Evolutionary conservation across 2,888 invertebrate species (phyloP).

Genomic region (Nomada lathburiana): DNA sequence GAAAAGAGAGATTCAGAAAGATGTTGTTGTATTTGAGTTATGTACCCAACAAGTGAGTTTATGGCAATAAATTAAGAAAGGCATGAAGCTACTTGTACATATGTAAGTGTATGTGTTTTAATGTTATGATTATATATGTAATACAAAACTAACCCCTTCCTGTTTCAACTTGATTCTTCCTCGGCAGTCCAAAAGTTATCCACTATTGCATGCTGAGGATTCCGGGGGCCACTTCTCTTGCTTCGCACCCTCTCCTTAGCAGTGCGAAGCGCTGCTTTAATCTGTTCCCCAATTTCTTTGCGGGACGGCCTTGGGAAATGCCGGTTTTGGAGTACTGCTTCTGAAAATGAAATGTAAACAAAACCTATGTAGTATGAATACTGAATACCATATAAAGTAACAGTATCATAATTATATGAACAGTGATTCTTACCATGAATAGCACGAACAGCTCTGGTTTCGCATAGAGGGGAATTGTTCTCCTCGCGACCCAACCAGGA

Average conservation of each 20-base stretch:
- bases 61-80: too few species aligned
- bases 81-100: too few species aligned
- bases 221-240: not conserved
- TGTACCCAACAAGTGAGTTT: too few species aligned
- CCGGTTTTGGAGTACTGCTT: not conserved
- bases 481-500: not conserved
- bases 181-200: too few species aligned
- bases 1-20: too few species aligned
- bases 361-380: not conserved
- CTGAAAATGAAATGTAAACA: not conserved
- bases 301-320: not conserved
- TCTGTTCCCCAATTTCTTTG: not conserved
- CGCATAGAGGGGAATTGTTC: not conserved
- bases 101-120: too few species aligned
- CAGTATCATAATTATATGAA: not conserved
- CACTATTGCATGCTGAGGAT: too few species aligned
- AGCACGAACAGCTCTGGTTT: not conserved
- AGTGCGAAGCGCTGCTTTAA: not conserved
- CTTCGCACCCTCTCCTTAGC: not conserved
- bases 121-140: too few species aligned
- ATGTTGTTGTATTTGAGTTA: too few species aligned
- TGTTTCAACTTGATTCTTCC: too few species aligned
- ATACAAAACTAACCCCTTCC: too few species aligned
- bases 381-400: not conserved
- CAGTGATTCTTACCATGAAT: not conserved